Base-by-base conservation (phyloP, 1,140 invertebrate genomes). In the Phenacoccus solenopsis region DNA sequence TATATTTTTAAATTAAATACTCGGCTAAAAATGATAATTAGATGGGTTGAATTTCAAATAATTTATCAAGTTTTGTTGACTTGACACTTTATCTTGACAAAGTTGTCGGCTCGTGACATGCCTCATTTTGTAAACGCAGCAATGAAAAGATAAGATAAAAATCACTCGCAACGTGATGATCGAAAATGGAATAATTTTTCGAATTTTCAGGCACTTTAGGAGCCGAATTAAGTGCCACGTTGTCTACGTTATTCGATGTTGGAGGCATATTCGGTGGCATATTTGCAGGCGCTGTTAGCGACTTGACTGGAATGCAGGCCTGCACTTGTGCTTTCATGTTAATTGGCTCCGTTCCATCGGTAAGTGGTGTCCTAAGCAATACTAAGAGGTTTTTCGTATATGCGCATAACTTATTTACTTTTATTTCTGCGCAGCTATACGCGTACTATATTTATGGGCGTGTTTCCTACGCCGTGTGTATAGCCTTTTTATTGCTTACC, bases 211-310 rank as follows among this genome's bases (percentile, higher is more conserved):
- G 88, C 30, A 82, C 82, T 0, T 86, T 89, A 64, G 81, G 84
- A 28, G 84, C 93, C 1, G 81, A 82, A 7, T 74, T 85, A 21
- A 90, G 93, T 72, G 94, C 93, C 12, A 86, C 93, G 81, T 74
- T 97, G 24, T 96, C 94, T 2, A 91, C 87, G 1, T 79, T 94
- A 1, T 98, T 98, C 80, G 96, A 98, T 82, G 85, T 94, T 59
- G 93, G 93, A 57, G 93, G 92, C 21, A 90, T 94, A 73, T 75
- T 86, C 75, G 95, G 94, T 64, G 94, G 91, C n/a, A 90, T 97
- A 71, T 77, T 87, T 69, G 94, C 94, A 27, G 96, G 96, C 1
- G 77, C 90, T 57, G 77, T 96, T 27, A 92, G 89, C 7, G 96
- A 98, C 82, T 82, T 84, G 71, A 88, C 82, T 30, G 88, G 89